These are phyloP conservation scores for Eudorcas thomsonii DNA, from an alignment of 2,113 vertebrate species.

Conservation along the genomic window DNA sequence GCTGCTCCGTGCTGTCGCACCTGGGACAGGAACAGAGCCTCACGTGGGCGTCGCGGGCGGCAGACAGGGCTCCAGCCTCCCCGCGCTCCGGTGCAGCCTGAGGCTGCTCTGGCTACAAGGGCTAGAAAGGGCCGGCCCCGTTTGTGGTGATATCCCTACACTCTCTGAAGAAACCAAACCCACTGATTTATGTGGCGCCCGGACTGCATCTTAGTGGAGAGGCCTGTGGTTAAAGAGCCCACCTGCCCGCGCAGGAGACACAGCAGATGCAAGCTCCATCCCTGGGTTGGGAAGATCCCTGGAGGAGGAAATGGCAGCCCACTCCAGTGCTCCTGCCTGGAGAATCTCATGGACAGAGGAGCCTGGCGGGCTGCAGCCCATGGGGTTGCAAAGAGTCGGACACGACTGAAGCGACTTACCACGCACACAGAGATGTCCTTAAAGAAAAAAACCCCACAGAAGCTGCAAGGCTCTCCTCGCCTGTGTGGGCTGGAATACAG, in stretches of 20 bases:
- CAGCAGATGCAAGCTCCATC: neutral
- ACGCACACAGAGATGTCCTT: neutral
- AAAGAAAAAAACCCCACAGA: neutral
- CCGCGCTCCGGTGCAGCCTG: accelerated
- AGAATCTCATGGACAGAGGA: neutral
- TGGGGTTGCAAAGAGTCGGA: neutral
- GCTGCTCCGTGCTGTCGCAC: slow-evolving; percentile 94
- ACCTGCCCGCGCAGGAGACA: neutral
- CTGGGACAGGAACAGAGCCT: slow-evolving; percentile 76
- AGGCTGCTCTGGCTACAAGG: neutral
- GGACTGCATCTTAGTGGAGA: neutral
- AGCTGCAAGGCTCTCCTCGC: neutral
- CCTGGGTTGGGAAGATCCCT: neutral
- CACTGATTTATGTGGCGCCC: neutral
- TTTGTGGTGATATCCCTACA: accelerated
- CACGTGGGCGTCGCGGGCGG: accelerated
- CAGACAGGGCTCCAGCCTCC: neutral
- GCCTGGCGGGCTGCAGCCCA: neutral
- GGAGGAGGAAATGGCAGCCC: neutral
- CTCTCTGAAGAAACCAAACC: neutral
- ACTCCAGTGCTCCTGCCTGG: neutral
- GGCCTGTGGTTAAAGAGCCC: neutral
- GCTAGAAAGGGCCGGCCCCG: accelerated
- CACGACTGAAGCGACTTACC: neutral
- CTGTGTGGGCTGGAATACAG: neutral